A percentile compares a stretch with the other conserved stretches of the same genome.
Conservation (phyloP, 2,888 invertebrate species). For the Flabesymbios commensalis region DNA sequence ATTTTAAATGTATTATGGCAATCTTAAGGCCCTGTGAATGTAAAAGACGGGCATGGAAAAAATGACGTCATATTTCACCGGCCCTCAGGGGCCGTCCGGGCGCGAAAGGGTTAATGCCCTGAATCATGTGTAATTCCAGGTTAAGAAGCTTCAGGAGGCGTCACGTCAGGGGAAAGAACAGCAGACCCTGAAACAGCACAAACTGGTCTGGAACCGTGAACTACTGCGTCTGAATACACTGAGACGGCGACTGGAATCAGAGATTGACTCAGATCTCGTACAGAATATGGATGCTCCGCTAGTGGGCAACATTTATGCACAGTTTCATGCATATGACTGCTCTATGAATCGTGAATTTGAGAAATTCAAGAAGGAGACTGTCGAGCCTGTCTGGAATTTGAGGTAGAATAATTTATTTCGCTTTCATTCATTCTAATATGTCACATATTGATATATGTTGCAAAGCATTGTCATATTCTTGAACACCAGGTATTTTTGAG, state of each 20-base stretch:
- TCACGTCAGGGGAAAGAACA: conserved; percentile 54
- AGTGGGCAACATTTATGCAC: background rate
- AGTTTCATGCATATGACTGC: background rate
- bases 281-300: background rate
- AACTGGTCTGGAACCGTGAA: conserved; percentile 56
- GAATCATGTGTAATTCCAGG: too few relatives aligned
- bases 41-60: too few relatives aligned
- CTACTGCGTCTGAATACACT: conserved; percentile 47
- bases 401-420: too few relatives aligned
- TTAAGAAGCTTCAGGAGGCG: conserved; percentile 52
- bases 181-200: conserved; percentile 53
- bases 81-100: too few relatives aligned
- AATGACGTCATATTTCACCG: too few relatives aligned
- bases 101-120: too few relatives aligned
- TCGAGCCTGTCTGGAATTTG: conserved; percentile 53
- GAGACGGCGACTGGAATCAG: conserved; percentile 43
- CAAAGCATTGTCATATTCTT: too few relatives aligned
- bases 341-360: background rate
- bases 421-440: too few relatives aligned
- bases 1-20: too few relatives aligned
- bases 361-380: conserved; percentile 49
- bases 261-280: conserved; percentile 5
- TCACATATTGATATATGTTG: too few relatives aligned
- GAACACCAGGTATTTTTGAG: too few relatives aligned
- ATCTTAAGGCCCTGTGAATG: too few relatives aligned